Conservation (phyloP, 2,113 vertebrate genomes). For the Oreochromis niloticus region DNA sequence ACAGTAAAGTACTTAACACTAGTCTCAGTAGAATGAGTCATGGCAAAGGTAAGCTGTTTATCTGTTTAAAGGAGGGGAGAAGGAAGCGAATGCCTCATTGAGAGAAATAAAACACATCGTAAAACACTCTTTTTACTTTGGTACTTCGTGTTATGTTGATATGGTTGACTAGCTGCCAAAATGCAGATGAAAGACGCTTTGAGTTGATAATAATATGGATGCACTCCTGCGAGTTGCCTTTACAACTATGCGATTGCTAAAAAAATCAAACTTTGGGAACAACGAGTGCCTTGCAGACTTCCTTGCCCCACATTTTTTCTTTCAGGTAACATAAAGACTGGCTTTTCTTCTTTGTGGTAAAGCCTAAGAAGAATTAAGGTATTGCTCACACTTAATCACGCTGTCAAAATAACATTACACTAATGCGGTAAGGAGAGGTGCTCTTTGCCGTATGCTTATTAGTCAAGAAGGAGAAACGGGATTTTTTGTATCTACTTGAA, state of each 20-base stretch:
- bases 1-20: conserved; percentile 35
- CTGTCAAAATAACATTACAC: background rate
- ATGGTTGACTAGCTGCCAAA: background rate
- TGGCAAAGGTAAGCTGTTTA: conserved; percentile 54
- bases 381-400: background rate
- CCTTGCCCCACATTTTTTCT: background rate
- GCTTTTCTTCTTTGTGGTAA: background rate
- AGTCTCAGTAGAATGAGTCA: conserved; percentile 18
- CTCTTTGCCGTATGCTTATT: background rate
- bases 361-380: background rate
- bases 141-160: background rate
- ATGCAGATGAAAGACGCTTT: background rate
- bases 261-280: background rate
- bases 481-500: background rate
- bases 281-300: background rate
- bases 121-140: background rate
- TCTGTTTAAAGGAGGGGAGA: conserved; percentile 8
- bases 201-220: background rate
- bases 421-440: background rate
- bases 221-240: background rate
- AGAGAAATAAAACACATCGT: background rate
- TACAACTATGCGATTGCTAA: background rate
- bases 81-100: background rate
- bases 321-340: background rate
- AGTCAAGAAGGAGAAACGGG: background rate